phyloP scores from a whole-genome alignment of 2,888 invertebrate genomes.

The Drosophila mimica region DNA sequence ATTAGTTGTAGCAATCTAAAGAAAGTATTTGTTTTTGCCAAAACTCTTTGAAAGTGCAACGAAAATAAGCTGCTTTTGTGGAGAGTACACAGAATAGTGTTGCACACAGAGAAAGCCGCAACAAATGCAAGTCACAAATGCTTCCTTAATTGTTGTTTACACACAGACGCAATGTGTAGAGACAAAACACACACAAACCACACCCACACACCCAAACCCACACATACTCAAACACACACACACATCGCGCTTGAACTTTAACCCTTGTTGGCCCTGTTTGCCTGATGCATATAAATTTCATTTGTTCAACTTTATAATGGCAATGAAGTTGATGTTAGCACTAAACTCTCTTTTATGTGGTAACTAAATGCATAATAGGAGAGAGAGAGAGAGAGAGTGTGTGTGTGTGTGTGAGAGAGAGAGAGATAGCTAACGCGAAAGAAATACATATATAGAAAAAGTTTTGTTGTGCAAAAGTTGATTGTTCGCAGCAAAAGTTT shows the following conservation, averaged over 20 bases:
- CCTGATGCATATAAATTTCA: conserved; percentile 73
- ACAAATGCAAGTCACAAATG: conserved; percentile 27
- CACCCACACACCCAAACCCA: background rate
- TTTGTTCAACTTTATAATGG: conserved; percentile 78
- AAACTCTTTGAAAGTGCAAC: background rate
- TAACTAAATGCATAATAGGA: background rate
- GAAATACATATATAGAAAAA: conserved; percentile 35
- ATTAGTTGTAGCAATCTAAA: background rate
- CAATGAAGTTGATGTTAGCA: conserved; percentile 73
- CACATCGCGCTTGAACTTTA: background rate
- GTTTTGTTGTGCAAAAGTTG: conserved; percentile 59
- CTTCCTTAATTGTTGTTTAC: conserved; percentile 60
- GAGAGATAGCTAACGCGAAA: conserved; percentile 33
- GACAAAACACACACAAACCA: conserved; percentile 5
- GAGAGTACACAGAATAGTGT: background rate
- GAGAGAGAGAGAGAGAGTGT: background rate
- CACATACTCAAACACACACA: background rate
- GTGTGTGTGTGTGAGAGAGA: no score
- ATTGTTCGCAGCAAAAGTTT: conserved; percentile 58
- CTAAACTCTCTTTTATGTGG: conserved; percentile 27
- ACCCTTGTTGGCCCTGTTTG: conserved; percentile 44
- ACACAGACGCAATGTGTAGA: conserved; percentile 28
- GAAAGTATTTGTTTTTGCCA: background rate
- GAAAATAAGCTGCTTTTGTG: background rate
- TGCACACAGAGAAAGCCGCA: conserved; percentile 12